Conservation (phyloP, 2,888 invertebrate species). For the Orthonevra nobilis region DNA sequence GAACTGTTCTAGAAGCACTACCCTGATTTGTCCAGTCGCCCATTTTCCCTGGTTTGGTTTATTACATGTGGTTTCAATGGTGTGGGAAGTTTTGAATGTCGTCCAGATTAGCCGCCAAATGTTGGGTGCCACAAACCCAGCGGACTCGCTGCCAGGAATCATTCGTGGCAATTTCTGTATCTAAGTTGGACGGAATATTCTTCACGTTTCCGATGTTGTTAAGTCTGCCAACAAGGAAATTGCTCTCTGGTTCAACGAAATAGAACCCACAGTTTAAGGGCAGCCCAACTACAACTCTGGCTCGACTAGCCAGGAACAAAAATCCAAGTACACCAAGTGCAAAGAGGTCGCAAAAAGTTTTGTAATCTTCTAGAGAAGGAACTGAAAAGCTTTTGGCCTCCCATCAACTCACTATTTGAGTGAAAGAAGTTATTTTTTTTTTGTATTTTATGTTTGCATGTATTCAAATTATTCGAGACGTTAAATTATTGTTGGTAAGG, state of each 20-base stretch:
- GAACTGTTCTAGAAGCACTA: conserved; percentile 95
- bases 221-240: conserved; percentile 98
- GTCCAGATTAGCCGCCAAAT: conserved; percentile 97
- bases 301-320: no score
- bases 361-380: no score
- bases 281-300: no score
- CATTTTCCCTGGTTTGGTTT: conserved; percentile 96
- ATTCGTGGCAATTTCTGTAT: conserved; percentile 98
- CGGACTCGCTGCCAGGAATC: conserved; percentile 96
- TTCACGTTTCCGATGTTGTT: conserved; percentile 98
- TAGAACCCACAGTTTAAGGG: no score
- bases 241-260: conserved; percentile 94
- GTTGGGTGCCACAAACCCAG: conserved; percentile 98
- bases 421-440: no score
- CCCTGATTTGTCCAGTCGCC: conserved; percentile 91
- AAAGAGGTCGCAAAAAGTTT: no score
- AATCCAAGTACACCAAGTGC: no score
- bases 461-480: no score
- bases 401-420: no score
- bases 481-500: no score
- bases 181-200: conserved; percentile 97
- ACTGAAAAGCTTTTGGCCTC: no score
- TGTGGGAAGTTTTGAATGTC: conserved; percentile 97
- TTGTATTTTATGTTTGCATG: no score
- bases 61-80: conserved; percentile 95